phyloP scores from a whole-genome alignment of 1,140 invertebrate genomes.

The Leucophenga varia region DNA sequence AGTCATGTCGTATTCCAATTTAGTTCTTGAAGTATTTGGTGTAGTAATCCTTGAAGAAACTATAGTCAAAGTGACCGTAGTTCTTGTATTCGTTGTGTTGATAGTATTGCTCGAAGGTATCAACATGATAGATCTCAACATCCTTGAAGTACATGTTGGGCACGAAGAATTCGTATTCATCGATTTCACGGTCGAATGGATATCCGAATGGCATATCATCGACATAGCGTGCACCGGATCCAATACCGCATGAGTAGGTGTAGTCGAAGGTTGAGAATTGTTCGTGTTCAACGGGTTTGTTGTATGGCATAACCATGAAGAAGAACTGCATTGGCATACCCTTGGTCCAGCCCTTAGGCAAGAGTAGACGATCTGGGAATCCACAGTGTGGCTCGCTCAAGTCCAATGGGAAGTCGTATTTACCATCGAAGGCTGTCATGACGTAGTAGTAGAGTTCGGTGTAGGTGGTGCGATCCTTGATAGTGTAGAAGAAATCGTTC shows the following conservation, averaged over 20 bases:
- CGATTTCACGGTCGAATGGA: slow-evolving; percentile 57
- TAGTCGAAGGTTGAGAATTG: slow-evolving; percentile 43
- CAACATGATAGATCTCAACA: slow-evolving; percentile 37
- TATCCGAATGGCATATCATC: slow-evolving; percentile 51
- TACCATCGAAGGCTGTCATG: slow-evolving; percentile 52
- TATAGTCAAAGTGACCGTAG: slow-evolving; percentile 42
- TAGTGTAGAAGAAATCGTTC: slow-evolving; percentile 50
- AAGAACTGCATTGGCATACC: slow-evolving; percentile 63
- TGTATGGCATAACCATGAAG: slow-evolving; percentile 57
- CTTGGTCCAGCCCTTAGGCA: slow-evolving; percentile 61
- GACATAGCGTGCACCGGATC: slow-evolving; percentile 38
- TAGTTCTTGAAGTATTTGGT: slow-evolving; percentile 44
- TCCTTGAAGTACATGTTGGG: slow-evolving; percentile 57
- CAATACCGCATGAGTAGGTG: slow-evolving; percentile 42
- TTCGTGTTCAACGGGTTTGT: slow-evolving; percentile 32
- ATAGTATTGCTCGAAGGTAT: slow-evolving; percentile 40
- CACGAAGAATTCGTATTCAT: slow-evolving; percentile 54
- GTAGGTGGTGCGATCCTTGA: slow-evolving; percentile 55
- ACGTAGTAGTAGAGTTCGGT: slow-evolving; percentile 56
- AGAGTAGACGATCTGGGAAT: slow-evolving; percentile 57
- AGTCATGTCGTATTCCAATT: no score
- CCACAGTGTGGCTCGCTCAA: slow-evolving; percentile 44
- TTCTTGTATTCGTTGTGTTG: slow-evolving; percentile 39
- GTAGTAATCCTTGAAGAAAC: slow-evolving; percentile 42
- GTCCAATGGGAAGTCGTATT: slow-evolving; percentile 41